phyloP scores from a whole-genome alignment of 2,113 vertebrate genomes.

The Tetrao urogallus region DNA sequence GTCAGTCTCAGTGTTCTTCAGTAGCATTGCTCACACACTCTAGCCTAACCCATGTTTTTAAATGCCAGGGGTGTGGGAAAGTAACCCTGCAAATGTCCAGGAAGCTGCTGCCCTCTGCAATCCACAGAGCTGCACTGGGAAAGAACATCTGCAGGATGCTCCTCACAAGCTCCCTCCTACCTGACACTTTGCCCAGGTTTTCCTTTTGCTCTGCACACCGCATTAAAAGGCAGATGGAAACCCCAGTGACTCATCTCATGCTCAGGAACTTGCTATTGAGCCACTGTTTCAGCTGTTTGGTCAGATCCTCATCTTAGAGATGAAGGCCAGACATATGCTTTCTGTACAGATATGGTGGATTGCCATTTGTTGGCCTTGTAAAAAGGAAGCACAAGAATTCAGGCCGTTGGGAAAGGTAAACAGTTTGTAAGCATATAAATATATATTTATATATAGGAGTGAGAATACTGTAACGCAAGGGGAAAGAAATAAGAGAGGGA shows the following conservation, averaged over 20 bases:
- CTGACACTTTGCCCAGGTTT: neutral
- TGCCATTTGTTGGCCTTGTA: neutral
- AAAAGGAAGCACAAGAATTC: neutral
- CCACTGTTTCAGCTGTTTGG: neutral
- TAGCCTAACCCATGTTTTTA: fast-evolving
- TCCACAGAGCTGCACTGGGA: neutral
- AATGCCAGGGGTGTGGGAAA: neutral
- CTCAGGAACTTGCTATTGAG: neutral
- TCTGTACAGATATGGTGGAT: neutral
- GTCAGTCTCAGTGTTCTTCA: fast-evolving
- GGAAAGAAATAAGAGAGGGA: slow-evolving; percentile 6
- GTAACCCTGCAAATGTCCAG: fast-evolving
- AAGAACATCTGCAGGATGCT: neutral
- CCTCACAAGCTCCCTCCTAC: neutral
- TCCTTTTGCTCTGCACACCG: neutral
- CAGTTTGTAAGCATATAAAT: neutral
- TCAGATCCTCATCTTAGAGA: neutral
- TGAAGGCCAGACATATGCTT: neutral
- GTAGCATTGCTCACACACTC: neutral
- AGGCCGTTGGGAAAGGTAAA: neutral
- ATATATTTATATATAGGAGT: neutral
- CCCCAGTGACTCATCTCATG: neutral
- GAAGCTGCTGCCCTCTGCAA: neutral
- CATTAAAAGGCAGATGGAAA: neutral
- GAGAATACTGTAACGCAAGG: neutral